phyloP scores from a whole-genome alignment of 2,113 vertebrate species.

The Alethe diademata region DNA sequence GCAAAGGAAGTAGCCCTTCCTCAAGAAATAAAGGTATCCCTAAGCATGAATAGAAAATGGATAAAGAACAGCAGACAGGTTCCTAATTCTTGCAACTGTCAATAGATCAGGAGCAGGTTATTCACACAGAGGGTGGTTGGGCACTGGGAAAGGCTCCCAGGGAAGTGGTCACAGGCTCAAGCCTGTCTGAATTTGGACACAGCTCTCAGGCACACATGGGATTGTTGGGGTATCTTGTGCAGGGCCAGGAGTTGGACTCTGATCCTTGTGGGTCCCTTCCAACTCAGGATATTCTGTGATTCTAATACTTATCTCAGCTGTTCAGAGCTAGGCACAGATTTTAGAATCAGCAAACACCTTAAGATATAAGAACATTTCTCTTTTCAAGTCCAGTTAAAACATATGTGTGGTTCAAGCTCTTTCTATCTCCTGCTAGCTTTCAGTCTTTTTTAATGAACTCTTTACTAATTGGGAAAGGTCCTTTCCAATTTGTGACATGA shows the following conservation, averaged over 20 bases:
- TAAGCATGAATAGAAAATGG: not conserved
- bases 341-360: not conserved
- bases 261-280: not conserved
- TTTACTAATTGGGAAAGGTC: slow-evolving; percentile 20
- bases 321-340: not conserved
- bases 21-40: not conserved
- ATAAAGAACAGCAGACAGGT: not conserved
- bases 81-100: not conserved
- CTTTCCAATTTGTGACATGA: slow-evolving; percentile 13
- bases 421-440: not conserved
- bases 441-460: slow-evolving; percentile 45
- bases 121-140: not conserved
- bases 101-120: not conserved
- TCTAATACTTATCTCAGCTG: not conserved
- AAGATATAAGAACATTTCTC: not conserved
- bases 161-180: not conserved
- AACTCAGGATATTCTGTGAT: not conserved
- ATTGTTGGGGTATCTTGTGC: not conserved
- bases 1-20: not conserved
- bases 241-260: not conserved
- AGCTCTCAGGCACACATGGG: not conserved
- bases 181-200: not conserved
- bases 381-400: not conserved
- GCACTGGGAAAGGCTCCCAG: not conserved
- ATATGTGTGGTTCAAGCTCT: not conserved